Percentiles rank a stretch among this genome's conserved stretches.
Conservation (phyloP, 2,888 invertebrate species). For the Eristalinus sepulchralis region DNA sequence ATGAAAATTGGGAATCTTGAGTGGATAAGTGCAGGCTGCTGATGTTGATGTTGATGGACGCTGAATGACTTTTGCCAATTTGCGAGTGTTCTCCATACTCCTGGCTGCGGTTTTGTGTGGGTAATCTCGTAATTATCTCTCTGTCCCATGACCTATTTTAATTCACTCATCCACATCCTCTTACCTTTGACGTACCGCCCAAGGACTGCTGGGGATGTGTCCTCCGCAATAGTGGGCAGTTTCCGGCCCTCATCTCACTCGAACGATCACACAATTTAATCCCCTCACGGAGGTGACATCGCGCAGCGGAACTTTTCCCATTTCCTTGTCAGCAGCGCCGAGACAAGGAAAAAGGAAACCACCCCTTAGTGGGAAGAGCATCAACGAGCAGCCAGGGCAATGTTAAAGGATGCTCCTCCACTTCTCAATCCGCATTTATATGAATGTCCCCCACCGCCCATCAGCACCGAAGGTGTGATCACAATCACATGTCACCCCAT, state of each 20-base stretch:
- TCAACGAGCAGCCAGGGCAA: slow-evolving; percentile 4
- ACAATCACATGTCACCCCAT: slow-evolving; percentile 62
- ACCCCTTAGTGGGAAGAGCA: background rate
- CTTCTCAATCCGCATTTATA: background rate
- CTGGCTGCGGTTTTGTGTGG: background rate
- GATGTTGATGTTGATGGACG: background rate
- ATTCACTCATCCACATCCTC: background rate
- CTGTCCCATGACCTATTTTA: background rate
- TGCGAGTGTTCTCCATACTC: too few relatives aligned
- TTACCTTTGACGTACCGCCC: background rate
- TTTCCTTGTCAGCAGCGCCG: background rate
- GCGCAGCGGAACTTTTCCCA: slow-evolving; percentile 14
- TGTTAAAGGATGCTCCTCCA: slow-evolving; percentile 20
- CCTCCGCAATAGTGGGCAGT: background rate
- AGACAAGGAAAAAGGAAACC: background rate
- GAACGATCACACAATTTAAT: slow-evolving; percentile 15
- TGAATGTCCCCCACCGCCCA: slow-evolving; percentile 10
- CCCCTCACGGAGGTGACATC: background rate
- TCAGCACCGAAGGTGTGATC: slow-evolving; percentile 48
- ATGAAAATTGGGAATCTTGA: background rate
- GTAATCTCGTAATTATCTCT: background rate
- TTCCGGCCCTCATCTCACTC: background rate
- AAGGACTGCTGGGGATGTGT: background rate
- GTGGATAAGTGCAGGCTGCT: background rate
- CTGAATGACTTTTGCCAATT: background rate